phyloP scores from a whole-genome alignment of 1,140 invertebrate species.

The Cataglyphis hispanica region DNA sequence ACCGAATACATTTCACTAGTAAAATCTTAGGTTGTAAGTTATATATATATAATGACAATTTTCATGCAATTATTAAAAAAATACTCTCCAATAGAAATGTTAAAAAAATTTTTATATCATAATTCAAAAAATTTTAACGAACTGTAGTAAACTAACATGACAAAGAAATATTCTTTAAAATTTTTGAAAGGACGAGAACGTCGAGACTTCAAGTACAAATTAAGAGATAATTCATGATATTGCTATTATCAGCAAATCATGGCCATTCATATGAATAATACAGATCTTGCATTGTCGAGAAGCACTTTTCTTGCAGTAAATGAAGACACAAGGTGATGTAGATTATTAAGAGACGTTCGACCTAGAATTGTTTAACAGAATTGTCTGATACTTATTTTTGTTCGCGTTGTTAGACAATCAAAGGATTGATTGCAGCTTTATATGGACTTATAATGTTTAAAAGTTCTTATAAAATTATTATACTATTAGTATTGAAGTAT shows the following conservation, averaged over 20 bases:
- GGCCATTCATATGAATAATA: conserved; percentile 13
- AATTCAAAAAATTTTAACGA: neutral
- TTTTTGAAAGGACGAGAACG: neutral
- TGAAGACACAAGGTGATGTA: conserved; percentile 16
- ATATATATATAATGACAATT: neutral
- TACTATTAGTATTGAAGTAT: neutral
- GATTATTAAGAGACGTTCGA: conserved; percentile 53
- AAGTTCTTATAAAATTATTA: conserved; percentile 23
- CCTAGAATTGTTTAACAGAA: conserved; percentile 29
- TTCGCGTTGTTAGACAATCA: conserved; percentile 1
- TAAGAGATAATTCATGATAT: conserved; percentile 6
- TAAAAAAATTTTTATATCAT: neutral
- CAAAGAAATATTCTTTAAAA: neutral
- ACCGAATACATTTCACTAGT: neutral
- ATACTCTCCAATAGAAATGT: too few relatives aligned
- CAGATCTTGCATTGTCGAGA: neutral
- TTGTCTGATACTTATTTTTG: conserved; percentile 55
- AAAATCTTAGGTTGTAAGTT: neutral
- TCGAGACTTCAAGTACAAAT: too few relatives aligned
- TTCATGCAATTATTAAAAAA: neutral
- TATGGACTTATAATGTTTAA: conserved; percentile 33
- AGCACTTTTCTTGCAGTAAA: conserved; percentile 35
- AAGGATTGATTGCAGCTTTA: neutral
- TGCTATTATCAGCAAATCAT: conserved; percentile 9
- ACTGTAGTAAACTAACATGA: neutral